phyloP scores from a whole-genome alignment of 1,140 invertebrate species.

The Centruroides vittatus region DNA sequence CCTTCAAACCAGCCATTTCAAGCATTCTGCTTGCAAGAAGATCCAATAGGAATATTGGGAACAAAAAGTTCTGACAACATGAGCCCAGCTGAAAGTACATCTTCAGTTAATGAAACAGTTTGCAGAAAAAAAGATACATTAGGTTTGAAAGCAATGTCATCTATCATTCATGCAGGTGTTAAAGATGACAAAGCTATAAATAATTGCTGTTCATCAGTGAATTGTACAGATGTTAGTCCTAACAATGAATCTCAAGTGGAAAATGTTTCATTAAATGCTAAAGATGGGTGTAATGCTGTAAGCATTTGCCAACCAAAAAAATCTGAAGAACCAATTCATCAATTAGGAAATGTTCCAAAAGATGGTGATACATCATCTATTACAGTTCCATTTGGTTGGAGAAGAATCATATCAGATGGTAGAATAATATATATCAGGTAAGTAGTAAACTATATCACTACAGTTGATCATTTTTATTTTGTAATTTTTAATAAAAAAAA shows the following conservation, averaged over 20 bases:
- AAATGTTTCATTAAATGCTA: not conserved
- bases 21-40: slow-evolving; percentile 1
- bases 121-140: not conserved
- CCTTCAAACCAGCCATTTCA: slow-evolving; percentile 9
- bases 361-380: slow-evolving; percentile 11
- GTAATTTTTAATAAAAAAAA: not conserved
- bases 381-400: slow-evolving; percentile 40
- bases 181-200: too few species aligned
- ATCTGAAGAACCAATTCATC: not conserved
- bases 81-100: not conserved
- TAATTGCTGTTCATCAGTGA: not conserved
- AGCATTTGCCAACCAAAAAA: slow-evolving; percentile 4
- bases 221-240: not conserved
- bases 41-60: not conserved
- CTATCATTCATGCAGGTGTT: not conserved
- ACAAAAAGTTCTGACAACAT: not conserved
- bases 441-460: slow-evolving; percentile 15
- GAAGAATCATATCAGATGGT: slow-evolving; percentile 35
- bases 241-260: slow-evolving; percentile 1
- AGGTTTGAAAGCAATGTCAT: not conserved
- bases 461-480: not conserved
- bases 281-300: not conserved
- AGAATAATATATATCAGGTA: slow-evolving; percentile 42
- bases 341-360: not conserved
- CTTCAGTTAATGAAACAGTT: not conserved